Conservation (phyloP, 2,113 vertebrate species). For the Notarius lentiginosus region DNA sequence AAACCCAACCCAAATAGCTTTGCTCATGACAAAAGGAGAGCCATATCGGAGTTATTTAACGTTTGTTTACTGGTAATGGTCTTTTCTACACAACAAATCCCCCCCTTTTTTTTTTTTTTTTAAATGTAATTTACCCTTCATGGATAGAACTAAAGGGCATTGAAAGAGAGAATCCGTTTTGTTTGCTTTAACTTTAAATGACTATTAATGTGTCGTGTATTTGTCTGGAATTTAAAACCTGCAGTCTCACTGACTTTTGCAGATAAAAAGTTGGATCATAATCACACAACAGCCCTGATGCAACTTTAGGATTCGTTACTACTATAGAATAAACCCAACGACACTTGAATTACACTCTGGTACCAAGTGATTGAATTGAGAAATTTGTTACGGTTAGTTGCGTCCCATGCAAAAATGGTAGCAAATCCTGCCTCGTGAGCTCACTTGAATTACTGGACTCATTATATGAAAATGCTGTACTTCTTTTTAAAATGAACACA, state of each 20-base stretch:
- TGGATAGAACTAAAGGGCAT: neutral
- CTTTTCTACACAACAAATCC: neutral
- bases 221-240: conserved; percentile 5
- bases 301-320: neutral
- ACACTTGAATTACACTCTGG: neutral
- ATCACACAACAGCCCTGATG: neutral
- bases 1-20: neutral
- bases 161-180: neutral
- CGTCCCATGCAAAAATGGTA: neutral
- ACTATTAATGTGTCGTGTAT: neutral
- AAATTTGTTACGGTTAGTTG: neutral
- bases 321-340: neutral
- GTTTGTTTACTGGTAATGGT: neutral
- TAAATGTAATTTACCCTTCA: neutral
- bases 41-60: neutral
- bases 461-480: neutral
- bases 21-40: neutral
- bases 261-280: neutral
- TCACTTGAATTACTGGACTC: neutral
- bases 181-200: neutral
- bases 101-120: neutral
- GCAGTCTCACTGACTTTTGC: conserved; percentile 1
- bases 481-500: conserved; percentile 18
- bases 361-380: neutral
- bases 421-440: neutral